These are phyloP conservation scores for Megamerina dolium DNA, from an alignment of 2,888 invertebrate species.

Conservation along the genomic window DNA sequence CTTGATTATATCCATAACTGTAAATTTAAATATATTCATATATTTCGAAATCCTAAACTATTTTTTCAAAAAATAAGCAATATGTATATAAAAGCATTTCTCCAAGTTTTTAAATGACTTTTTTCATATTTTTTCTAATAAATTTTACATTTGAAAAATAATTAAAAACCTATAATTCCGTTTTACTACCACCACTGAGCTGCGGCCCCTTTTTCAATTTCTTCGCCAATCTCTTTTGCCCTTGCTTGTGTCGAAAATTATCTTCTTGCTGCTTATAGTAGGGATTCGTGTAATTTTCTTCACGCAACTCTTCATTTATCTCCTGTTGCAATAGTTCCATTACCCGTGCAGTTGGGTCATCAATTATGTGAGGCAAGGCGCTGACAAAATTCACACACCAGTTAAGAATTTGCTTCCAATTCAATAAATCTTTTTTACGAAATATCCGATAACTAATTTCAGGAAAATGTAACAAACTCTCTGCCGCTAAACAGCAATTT, in stretches of 20 bases:
- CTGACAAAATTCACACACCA: conserved; percentile 26
- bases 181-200: conserved; percentile 11
- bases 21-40: too few species aligned
- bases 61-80: too few species aligned
- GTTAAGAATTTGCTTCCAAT: conserved; percentile 23
- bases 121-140: too few species aligned
- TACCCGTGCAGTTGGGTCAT: conserved; percentile 21
- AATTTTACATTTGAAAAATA: too few species aligned
- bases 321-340: conserved; percentile 23
- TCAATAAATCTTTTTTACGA: conserved; percentile 6
- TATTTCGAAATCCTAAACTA: too few species aligned
- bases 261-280: conserved; percentile 13
- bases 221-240: conserved; percentile 11
- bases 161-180: conserved; percentile 12
- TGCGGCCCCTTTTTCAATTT: conserved; percentile 20
- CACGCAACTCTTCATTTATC: conserved; percentile 23
- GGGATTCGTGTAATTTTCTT: conserved; percentile 18
- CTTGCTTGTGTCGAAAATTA: not conserved
- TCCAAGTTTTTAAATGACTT: too few species aligned
- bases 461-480: conserved; percentile 27
- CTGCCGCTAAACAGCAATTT: conserved; percentile 24
- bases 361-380: conserved; percentile 21
- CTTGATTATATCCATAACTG: too few species aligned
- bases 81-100: too few species aligned
- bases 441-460: conserved; percentile 25